phyloP scores from a whole-genome alignment of 2,888 invertebrate genomes.

The Muschampia plurimacula region DNA sequence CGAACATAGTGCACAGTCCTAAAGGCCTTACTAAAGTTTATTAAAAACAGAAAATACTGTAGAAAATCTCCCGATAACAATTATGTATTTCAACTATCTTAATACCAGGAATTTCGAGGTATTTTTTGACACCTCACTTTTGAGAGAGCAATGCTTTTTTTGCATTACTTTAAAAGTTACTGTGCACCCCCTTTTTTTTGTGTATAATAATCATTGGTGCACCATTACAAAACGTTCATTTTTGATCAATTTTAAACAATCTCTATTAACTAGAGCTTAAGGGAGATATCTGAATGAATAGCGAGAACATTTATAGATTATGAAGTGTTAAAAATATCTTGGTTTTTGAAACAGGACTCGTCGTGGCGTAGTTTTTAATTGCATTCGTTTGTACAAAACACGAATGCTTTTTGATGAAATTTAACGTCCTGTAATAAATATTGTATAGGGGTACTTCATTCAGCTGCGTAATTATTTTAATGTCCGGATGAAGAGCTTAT shows the following conservation, averaged over 20 bases:
- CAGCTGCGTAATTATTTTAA: conserved; percentile 11
- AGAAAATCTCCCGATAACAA: too few species aligned
- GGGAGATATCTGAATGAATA: background rate
- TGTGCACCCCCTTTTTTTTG: too few species aligned
- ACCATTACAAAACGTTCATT: background rate
- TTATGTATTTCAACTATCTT: too few species aligned
- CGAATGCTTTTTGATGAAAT: conserved; percentile 52
- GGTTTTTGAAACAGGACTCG: conserved; percentile 33
- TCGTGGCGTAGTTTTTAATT: conserved; percentile 54
- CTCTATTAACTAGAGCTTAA: background rate
- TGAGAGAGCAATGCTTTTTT: background rate
- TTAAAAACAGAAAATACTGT: too few species aligned
- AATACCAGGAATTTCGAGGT: too few species aligned
- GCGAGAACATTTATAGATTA: background rate
- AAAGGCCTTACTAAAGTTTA: too few species aligned
- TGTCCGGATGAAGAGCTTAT: conserved; percentile 1
- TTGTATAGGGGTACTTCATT: conserved; percentile 4
- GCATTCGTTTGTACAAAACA: conserved; percentile 63
- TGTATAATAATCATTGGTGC: too few species aligned
- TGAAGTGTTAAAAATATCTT: conserved; percentile 13
- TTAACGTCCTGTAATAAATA: conserved; percentile 40
- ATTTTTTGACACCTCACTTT: too few species aligned
- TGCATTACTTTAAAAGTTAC: background rate
- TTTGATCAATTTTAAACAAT: background rate
- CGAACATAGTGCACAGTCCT: too few species aligned